A percentile compares a stretch with the other conserved stretches of the same genome.
Conservation (phyloP, 2,888 invertebrate genomes). For the Nymphalis urticae region DNA sequence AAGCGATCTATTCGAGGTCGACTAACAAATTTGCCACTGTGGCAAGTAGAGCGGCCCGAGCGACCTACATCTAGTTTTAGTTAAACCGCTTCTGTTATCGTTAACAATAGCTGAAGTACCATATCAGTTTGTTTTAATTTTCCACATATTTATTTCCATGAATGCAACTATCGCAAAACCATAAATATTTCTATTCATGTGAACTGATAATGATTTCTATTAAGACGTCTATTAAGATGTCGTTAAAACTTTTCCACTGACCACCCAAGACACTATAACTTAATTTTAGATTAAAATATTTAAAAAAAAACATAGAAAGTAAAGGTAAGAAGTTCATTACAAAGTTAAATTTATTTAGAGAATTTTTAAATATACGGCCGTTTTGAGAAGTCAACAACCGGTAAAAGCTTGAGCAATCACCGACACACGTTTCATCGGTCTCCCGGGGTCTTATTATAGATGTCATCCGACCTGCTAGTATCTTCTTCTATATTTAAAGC, state of each 20-base stretch:
- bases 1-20: constrained; percentile 71
- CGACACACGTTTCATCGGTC: constrained; percentile 70
- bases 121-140: constrained; percentile 24
- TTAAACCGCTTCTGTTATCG: constrained; percentile 71
- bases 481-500: constrained; percentile 78
- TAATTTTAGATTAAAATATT: too few species aligned
- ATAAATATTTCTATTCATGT: neutral
- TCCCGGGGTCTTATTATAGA: constrained; percentile 80
- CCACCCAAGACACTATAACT: constrained; percentile 7
- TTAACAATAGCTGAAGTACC: constrained; percentile 61
- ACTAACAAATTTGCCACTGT: constrained; percentile 74
- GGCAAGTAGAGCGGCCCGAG: constrained; percentile 76
- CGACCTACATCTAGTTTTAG: constrained; percentile 74
- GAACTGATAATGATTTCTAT: neutral
- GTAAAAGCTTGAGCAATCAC: constrained; percentile 73
- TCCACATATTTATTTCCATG: constrained; percentile 14
- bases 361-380: constrained; percentile 34
- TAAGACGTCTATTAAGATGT: too few species aligned
- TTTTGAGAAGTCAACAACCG: constrained; percentile 72
- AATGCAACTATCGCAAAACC: neutral
- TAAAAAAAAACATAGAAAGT: neutral
- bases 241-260: neutral
- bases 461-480: constrained; percentile 79
- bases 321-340: constrained; percentile 9
- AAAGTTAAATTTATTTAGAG: constrained; percentile 31